A percentile compares a stretch with the other conserved stretches of the same genome.
These are phyloP conservation scores for Biston stratarius DNA, from an alignment of 2,888 invertebrate genomes.

Conservation along the genomic window DNA sequence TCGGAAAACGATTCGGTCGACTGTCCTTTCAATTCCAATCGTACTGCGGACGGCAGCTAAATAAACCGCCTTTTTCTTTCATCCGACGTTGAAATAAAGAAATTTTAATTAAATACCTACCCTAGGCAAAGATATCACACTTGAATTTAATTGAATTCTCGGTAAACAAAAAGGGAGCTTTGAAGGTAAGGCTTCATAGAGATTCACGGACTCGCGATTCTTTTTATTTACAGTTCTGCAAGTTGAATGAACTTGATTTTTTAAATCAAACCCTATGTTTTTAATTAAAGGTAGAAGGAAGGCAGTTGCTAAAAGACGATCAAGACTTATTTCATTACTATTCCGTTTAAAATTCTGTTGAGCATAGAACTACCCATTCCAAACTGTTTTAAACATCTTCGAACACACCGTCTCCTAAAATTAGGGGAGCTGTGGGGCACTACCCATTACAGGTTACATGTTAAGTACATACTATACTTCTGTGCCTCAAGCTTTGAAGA, in stretches of 20 bases:
- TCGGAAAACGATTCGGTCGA: slow-evolving; percentile 60
- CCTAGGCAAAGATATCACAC: slow-evolving; percentile 48
- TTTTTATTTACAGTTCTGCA: slow-evolving; percentile 15
- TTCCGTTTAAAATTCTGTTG: not conserved
- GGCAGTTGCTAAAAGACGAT: not conserved
- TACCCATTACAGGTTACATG: too few species aligned
- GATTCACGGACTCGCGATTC: slow-evolving; percentile 8
- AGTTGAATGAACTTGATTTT: slow-evolving; percentile 9
- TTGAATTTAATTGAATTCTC: slow-evolving; percentile 53
- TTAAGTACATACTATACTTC: too few species aligned
- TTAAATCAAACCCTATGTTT: slow-evolving; percentile 5
- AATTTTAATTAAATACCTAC: slow-evolving; percentile 52
- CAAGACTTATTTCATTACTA: not conserved
- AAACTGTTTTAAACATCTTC: too few species aligned
- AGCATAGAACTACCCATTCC: too few species aligned
- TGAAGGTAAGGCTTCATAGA: slow-evolving; percentile 10
- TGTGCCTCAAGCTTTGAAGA: too few species aligned
- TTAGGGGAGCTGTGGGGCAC: too few species aligned
- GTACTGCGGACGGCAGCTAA: slow-evolving; percentile 47
- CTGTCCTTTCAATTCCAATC: slow-evolving; percentile 52
- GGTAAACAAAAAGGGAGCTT: slow-evolving; percentile 34
- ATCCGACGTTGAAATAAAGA: slow-evolving; percentile 47
- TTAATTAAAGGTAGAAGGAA: not conserved
- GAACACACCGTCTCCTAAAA: too few species aligned
- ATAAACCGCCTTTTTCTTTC: slow-evolving; percentile 52